A percentile compares a stretch with the other conserved stretches of the same genome.
These are phyloP conservation scores for Rallus limicola DNA, from an alignment of 2,113 vertebrate genomes.

Conservation along the genomic window DNA sequence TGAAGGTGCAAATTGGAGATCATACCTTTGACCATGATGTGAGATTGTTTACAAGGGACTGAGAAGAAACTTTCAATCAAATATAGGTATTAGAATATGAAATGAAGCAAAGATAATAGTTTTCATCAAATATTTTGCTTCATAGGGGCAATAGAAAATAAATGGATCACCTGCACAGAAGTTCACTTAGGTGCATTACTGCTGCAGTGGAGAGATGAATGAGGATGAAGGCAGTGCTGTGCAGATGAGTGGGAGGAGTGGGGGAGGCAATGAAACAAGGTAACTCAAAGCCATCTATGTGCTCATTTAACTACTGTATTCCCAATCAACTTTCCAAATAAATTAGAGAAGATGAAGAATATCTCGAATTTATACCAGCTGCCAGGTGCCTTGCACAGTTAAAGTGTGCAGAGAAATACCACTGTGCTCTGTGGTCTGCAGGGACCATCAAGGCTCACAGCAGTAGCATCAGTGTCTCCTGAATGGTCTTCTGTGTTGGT, in stretches of 20 bases:
- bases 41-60: background rate
- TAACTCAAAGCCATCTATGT: background rate
- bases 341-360: constrained; percentile 9
- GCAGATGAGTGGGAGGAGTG: constrained; percentile 42
- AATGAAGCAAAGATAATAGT: background rate
- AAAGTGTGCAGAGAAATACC: background rate
- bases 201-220: background rate
- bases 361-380: background rate
- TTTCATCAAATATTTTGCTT: background rate
- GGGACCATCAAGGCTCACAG: background rate
- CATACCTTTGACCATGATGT: background rate
- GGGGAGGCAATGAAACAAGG: background rate
- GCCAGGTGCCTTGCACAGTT: background rate
- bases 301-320: background rate
- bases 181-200: background rate
- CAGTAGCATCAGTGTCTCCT: background rate
- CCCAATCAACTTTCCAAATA: background rate
- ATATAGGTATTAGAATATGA: background rate
- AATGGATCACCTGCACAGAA: background rate
- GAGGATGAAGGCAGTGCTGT: background rate
- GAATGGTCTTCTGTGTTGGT: background rate
- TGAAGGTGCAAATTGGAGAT: background rate
- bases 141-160: background rate
- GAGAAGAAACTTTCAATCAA: background rate
- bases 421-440: background rate